Base-by-base conservation (phyloP, 1,140 invertebrate species). In the Tetragnatha versicolor region DNA sequence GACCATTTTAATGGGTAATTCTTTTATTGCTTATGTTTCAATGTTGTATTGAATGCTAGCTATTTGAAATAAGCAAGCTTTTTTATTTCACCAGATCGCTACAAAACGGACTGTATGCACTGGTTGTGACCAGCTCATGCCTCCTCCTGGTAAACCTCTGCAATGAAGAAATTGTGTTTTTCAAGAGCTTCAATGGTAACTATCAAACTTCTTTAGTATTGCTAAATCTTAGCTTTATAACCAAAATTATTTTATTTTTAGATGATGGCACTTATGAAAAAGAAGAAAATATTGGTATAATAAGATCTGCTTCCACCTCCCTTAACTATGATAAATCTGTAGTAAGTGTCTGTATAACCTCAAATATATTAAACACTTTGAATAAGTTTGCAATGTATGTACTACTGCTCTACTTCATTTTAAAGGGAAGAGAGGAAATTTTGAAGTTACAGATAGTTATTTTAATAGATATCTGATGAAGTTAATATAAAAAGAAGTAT, bases 121-220 rank as follows among this genome's bases (percentile, higher is more conserved):
- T 75, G n/a, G 45, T 63, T 75, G 29, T 63, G n/a, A 63, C 72
- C 25, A 75, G 58, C 51, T 63, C 72, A 6, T 75, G 72, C n/a
- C 25, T 63, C 17, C 63, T 75, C 20, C 12, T 75, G 17, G 3
- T 75, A 14, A 63, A 63, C 12, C 61, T 75, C n/a, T 63, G 63
- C n/a, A 75, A 63, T 49, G 72, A 75, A 75, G 39, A 27, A 17
- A 6, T 75, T 9, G 25, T 35, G 10, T 63, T 61, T 37, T 61
- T 22, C 25, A 7, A 17, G 4, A 33, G 63, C 49, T 75, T 63
- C 10, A 61, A 47, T 49, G 58, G 72, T 75, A 75, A 65, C 10
- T 17, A 42, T n/a, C n/a, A n/a, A n/a, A n/a, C n/a, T n/a, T n/a
- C n/a, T 47, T 47, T 2, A 17, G 3, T 47, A 17, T 47, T 20